Conservation (phyloP, 2,888 invertebrate genomes). For the Aplocera efformata region DNA sequence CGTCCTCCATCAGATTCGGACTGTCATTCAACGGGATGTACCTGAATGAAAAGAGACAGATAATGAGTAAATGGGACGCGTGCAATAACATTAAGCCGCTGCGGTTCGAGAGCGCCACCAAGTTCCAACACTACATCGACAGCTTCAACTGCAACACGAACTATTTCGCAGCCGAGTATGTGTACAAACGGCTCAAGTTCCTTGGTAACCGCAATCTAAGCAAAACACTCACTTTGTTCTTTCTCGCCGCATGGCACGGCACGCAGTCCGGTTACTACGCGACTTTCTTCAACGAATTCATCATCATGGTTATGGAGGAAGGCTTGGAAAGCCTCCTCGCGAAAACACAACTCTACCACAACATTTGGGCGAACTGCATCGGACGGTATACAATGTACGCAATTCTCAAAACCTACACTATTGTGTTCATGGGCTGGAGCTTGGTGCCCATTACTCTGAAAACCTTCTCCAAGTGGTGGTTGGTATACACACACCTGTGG, state of each 20-base stretch:
- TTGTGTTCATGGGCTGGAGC: slow-evolving; percentile 92
- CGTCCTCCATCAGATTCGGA: slow-evolving; percentile 82
- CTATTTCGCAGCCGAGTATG: slow-evolving; percentile 94
- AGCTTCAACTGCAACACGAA: slow-evolving; percentile 98
- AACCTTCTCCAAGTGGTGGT: slow-evolving; percentile 84
- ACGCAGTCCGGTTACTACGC: slow-evolving; percentile 96
- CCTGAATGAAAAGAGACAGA: slow-evolving; percentile 61
- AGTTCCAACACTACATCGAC: slow-evolving; percentile 92
- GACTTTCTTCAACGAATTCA: slow-evolving; percentile 94
- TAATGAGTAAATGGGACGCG: slow-evolving; percentile 87
- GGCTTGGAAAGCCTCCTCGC: slow-evolving; percentile 82
- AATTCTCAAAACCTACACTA: slow-evolving; percentile 85
- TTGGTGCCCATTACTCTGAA: slow-evolving; percentile 87
- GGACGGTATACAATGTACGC: slow-evolving; percentile 75
- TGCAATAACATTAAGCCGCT: slow-evolving; percentile 93
- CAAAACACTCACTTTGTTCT: slow-evolving; percentile 89
- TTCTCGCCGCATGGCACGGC: slow-evolving; percentile 98
- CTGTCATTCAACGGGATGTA: slow-evolving; percentile 90
- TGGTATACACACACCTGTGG: slow-evolving; percentile 82
- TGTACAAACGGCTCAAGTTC: slow-evolving; percentile 96
- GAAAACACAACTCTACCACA: slow-evolving; percentile 70
- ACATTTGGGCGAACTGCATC: slow-evolving; percentile 56
- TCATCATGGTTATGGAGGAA: slow-evolving; percentile 91
- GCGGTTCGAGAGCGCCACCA: slow-evolving; percentile 90
- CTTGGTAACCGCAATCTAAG: slow-evolving; percentile 90